Evolutionary conservation across 2,113 vertebrate species (phyloP), one percentile per base, ranked within the genome.

Genomic region (Ahaetulla prasina): DNA sequence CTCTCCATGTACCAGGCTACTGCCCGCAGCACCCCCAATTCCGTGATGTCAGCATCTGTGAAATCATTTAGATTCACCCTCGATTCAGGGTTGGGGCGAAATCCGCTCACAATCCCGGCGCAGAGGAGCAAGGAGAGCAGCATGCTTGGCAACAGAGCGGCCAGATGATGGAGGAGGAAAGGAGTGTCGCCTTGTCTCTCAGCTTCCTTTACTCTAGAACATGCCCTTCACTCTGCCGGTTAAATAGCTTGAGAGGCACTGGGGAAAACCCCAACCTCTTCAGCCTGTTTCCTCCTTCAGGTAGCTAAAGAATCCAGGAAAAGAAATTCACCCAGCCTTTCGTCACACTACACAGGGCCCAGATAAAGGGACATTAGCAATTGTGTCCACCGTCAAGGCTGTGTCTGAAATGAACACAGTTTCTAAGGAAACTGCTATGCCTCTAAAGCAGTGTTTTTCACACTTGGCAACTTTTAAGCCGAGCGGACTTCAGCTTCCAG

Each of bases 1-100:
- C 20, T 90, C 84, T 93, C 92, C 92, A 93, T 52, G 89, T 68
- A 93, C 47, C 84, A 89, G 11, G 92, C 92, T 20, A 93, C 55
- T 1, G 92, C 92, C 49, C 52, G 63, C 23, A 93, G 55, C 18
- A 1, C 90, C 39, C 89, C 90, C 22, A 52, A 1, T 80, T 91
- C 63, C 0, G 90, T 91, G 90, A 93, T 89, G 47, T 89, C 63
- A 2, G 93, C 6, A 6, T 89, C 86, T 0, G 93, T 91, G 49
- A 57, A 91, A 43, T 89, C 87, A 1, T 2, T 22, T 2, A 86
- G 2, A 74, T 63, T 35, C 23, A 47, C 9, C 89, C 84, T 0
- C 6, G 92, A 93, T 87, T 93, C 92, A 20, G 23, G 92, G 57
- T 93, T 93, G 84, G 92, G 92, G 9, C 14, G 89, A 84, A 93